Evolutionary conservation across 92 coral and sea anemone genomes (phyloP).

Genomic region (Actinernus sp.): DNA sequence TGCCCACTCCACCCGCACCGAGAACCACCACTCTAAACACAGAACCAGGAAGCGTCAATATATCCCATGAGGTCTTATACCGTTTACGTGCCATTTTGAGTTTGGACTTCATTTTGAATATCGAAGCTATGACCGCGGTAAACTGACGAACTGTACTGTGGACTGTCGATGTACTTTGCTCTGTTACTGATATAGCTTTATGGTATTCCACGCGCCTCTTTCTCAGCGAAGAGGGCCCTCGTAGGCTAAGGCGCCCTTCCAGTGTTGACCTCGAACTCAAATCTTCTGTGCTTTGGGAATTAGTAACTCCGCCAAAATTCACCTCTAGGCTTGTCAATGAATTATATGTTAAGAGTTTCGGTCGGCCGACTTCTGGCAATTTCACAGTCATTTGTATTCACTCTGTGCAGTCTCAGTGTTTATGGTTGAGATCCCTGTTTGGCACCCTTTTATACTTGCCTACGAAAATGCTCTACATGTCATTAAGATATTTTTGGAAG

Average conservation of each 20-base stretch:
- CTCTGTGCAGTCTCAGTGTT: not conserved
- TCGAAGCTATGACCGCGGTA: not conserved
- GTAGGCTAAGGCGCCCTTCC: no score
- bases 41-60: slow-evolving; percentile 71
- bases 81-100: slow-evolving; percentile 17
- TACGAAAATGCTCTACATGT: slow-evolving; percentile 22
- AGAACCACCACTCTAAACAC: slow-evolving; percentile 89
- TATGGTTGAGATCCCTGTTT: no score
- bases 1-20: slow-evolving; percentile 97
- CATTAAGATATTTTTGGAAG: slow-evolving; percentile 53
- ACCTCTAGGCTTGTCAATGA: no score
- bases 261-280: no score
- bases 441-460: no score
- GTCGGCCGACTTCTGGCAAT: no score
- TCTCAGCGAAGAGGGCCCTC: not conserved
- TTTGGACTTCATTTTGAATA: slow-evolving; percentile 20
- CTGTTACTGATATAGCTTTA: slow-evolving; percentile 1
- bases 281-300: no score
- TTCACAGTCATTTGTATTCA: no score
- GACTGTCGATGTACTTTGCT: not conserved
- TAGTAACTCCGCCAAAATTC: no score
- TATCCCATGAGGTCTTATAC: slow-evolving; percentile 66
- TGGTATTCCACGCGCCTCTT: not conserved
- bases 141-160: not conserved
- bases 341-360: no score